Base-by-base conservation (phyloP, 2,888 invertebrate species). In the Macrosoma leucophasiata region DNA sequence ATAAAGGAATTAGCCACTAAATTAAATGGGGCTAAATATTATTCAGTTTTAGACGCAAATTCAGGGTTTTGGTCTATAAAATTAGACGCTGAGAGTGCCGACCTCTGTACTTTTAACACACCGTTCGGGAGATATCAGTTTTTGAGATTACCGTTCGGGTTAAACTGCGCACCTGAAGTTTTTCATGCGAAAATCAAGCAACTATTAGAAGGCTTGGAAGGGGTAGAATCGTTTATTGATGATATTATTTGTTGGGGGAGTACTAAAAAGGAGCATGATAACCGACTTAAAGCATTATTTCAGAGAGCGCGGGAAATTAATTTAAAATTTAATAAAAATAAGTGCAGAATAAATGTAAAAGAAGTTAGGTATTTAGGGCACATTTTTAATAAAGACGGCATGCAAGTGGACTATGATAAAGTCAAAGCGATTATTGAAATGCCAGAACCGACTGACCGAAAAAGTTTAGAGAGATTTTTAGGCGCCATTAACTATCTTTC, bases 21-120 rank as follows among this genome's bases (percentile, higher is more conserved):
- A n/a, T 18, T 45, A 8, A 12, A 25, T 5, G 46, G 44, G 6
- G 46, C 32, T 3, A 12, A 9, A 14, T 45, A 34, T 27, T 44
- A 40, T 31, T 33, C 29, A 4, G 39, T 39, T 21, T 20, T 51
- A 11, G 50, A 51, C 20, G 50, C 45, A 2, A 35, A 30, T 5
- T 43, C 39, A n/a, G 46, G 46, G 2, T 55, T 48, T 21, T 52
- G 52, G 52, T 28, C 29, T 18, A 13, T 46, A 0, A 13, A 42
- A 7, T n/a, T 50, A 9, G 44, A 50, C 22, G 36, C 38, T 4
- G 36, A 35, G 3, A 50, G 51, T 26, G 43, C 50, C 1, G 42
- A 47, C 17, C 22, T 52, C 4, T 51, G 50, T 26, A 55, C 52
- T 2, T 55, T 51, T 24, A 29, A 14, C 7, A 44, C 46, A 1